Evolutionary conservation across 2,797 vertebrate species (phyloP), one percentile per base, ranked within the genome.

Genomic region (Myotis myotis): DNA sequence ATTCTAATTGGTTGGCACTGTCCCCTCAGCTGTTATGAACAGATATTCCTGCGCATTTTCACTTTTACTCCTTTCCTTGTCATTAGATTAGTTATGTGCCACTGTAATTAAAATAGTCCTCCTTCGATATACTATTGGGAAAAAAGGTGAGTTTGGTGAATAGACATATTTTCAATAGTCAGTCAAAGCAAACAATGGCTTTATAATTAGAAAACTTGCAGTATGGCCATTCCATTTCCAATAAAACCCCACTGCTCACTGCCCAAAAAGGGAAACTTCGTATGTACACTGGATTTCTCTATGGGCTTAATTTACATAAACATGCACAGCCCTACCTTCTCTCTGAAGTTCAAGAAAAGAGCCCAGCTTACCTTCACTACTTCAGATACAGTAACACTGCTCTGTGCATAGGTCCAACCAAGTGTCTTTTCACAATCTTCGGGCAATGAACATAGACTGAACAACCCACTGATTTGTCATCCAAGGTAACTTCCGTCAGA

Each of bases 141-240:
- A 89, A 89, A 87, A 94, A 94, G 23, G 38, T 70, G 23, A 93
- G 79, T 83, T 75, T 83, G 36, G n/a, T 87, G 66, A 96, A 72
- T 47, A 95, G 53, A 93, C 19, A 49, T 25, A 89, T 83, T 79
- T 79, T 92, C 41, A 92, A 57, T 60, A 51, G 44, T 95, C 47
- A 68, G 36, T 95, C 41, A 89, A 92, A 66, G 72, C 55, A 87
- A 92, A 78, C 62, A 86, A 60, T 49, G 72, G 41, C 47, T 19
- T 89, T 89, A 70, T 19, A 92, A 81, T 38, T 92, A 85, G 49
- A 94, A 89, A 92, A 75, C 23, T 74, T 89, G 60, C 22, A 92
- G 33, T 7, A 60, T 85, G 38, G 79, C 84, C 78, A 79, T 92
- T 87, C 57, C n/a, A 30, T 91, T 86, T 70, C 75, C 30, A 86